Evolutionary conservation across 2,797 vertebrate genomes (phyloP).

Genomic region (Fundulus diaphanus): DNA sequence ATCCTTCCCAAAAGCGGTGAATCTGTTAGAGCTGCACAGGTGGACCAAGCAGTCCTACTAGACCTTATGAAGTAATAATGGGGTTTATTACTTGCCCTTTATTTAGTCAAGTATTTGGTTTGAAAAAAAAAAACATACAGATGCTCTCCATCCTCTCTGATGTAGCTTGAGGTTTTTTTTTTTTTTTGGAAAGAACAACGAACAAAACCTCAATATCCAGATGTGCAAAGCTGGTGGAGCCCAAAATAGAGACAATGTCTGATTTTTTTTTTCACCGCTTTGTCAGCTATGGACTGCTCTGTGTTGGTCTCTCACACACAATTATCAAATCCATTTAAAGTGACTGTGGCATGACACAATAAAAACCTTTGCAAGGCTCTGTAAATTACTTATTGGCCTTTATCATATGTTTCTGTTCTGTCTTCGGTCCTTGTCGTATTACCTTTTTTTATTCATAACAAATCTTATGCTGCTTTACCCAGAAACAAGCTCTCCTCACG

Average conservation of each 20-base stretch:
- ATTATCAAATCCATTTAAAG: too few species aligned
- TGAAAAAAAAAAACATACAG: too few species aligned
- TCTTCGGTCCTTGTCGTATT: not conserved
- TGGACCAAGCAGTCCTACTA: too few species aligned
- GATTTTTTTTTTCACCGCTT: not conserved
- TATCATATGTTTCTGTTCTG: conserved; percentile 4
- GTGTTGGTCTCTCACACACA: not conserved
- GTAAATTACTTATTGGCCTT: too few species aligned
- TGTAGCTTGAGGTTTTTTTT: not conserved
- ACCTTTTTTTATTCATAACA: not conserved
- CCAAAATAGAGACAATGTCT: not conserved
- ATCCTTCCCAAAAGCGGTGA: too few species aligned
- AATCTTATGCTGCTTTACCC: too few species aligned
- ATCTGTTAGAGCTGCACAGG: too few species aligned
- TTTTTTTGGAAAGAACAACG: not conserved
- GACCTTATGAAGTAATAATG: too few species aligned
- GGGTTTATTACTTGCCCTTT: too few species aligned
- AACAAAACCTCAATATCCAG: not conserved
- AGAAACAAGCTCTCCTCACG: not conserved
- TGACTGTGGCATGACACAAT: not conserved
- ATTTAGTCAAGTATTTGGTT: too few species aligned
- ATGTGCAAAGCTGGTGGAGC: not conserved
- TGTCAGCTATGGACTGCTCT: not conserved
- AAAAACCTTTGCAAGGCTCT: too few species aligned
- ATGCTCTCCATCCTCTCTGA: too few species aligned